Conservation (phyloP, 2,797 vertebrate species). For the Liasis olivaceus region DNA sequence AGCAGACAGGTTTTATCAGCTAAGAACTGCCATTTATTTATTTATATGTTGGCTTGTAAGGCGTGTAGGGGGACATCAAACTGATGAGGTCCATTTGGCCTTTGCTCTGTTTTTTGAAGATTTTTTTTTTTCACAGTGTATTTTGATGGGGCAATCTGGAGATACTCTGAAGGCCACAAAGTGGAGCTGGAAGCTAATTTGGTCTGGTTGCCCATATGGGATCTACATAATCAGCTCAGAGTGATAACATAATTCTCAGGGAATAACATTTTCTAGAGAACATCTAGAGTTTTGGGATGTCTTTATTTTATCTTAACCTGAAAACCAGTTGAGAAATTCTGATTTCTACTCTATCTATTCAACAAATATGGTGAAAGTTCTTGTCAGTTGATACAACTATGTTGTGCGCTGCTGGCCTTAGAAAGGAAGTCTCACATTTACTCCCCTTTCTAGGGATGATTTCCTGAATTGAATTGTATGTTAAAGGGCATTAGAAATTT, state of each 20-base stretch:
- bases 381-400: too few species aligned
- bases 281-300: neutral
- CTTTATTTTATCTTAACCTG: neutral
- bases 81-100: neutral
- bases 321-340: neutral
- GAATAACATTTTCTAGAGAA: neutral
- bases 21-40: neutral
- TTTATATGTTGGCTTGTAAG: neutral
- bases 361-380: neutral
- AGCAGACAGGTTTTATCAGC: neutral
- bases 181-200: neutral
- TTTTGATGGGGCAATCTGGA: neutral
- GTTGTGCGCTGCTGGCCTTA: neutral
- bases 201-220: neutral
- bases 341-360: neutral
- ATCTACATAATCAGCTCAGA: neutral
- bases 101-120: neutral
- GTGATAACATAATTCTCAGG: neutral
- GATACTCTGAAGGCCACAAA: neutral
- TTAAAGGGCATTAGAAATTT: neutral
- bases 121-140: neutral
- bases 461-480: neutral
- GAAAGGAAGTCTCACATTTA: neutral
- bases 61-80: neutral
- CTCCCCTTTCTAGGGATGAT: neutral